phyloP scores from a whole-genome alignment of 1,140 invertebrate species.

The Pristionchus pacificus region DNA sequence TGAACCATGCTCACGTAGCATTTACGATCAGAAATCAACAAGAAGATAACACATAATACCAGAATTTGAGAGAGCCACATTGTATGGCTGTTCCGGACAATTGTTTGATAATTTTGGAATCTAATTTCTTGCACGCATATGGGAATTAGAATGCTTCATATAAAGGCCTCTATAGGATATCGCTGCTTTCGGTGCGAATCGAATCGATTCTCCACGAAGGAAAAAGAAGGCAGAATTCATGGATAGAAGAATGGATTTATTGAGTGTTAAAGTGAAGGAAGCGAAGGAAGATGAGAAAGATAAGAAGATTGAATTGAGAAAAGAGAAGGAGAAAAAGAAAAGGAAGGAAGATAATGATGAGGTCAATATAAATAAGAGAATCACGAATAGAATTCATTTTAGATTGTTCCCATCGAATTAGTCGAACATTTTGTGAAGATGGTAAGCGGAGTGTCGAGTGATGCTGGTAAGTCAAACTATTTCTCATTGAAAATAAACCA shows the following conservation, averaged over 20 bases:
- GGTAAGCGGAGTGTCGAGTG: not conserved
- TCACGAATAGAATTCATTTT: not conserved
- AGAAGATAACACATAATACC: too few relatives aligned
- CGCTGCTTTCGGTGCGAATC: not conserved
- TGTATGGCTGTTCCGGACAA: too few relatives aligned
- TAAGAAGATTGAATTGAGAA: not conserved
- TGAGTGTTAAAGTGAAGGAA: not conserved
- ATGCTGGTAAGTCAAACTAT: not conserved
- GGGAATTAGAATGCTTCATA: too few relatives aligned
- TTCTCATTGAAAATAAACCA: too few relatives aligned
- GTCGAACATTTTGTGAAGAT: conserved; percentile 25
- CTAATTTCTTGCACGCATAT: too few relatives aligned
- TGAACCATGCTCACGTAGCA: too few relatives aligned
- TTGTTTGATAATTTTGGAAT: too few relatives aligned
- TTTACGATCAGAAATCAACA: too few relatives aligned
- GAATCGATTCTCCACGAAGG: not conserved
- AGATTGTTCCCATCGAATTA: conserved; percentile 17
- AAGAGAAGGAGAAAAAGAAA: not conserved
- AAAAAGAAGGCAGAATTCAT: not conserved
- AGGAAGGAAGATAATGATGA: not conserved
- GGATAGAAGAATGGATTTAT: not conserved
- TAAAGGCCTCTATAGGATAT: too few relatives aligned
- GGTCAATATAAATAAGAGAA: not conserved
- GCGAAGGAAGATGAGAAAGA: not conserved
- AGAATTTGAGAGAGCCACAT: too few relatives aligned